These are phyloP conservation scores for Pseudomyrmex dendroicus DNA, from an alignment of 1,140 invertebrate genomes.

Conservation along the genomic window DNA sequence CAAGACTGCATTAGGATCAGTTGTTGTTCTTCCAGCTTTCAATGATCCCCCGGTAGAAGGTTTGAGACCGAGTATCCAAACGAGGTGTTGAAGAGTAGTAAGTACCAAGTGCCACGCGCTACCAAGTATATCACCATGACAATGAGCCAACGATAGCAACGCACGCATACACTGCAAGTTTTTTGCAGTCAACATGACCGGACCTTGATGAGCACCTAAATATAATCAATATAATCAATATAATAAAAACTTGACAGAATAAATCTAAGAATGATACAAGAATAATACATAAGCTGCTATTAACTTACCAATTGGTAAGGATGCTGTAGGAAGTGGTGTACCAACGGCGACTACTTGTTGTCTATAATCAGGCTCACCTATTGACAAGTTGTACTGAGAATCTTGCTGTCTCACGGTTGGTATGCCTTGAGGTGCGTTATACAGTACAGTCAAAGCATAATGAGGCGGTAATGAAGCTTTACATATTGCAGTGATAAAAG, in stretches of 20 bases:
- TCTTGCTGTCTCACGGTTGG: conserved; percentile 80
- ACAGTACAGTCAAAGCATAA: conserved; percentile 96
- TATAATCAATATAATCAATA: conserved; percentile 44
- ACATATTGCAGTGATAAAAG: conserved; percentile 97
- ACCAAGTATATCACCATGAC: conserved; percentile 96
- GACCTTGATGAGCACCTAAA: conserved; percentile 92
- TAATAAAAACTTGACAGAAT: not conserved
- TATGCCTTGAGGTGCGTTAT: conserved; percentile 86
- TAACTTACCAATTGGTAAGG: conserved; percentile 88
- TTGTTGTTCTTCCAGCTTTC: conserved; percentile 90
- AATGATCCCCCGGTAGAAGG: conserved; percentile 96
- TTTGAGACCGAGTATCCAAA: conserved; percentile 99
- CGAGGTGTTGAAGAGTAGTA: conserved; percentile 97
- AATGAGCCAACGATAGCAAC: conserved; percentile 94
- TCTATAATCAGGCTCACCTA: conserved; percentile 88
- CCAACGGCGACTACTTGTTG: conserved; percentile 98
- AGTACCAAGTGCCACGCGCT: conserved; percentile 98
- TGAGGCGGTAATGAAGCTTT: conserved; percentile 97
- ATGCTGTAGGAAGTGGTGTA: conserved; percentile 94
- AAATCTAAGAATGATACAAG: no score
- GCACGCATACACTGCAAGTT: conserved; percentile 98
- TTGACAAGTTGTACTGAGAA: conserved; percentile 86
- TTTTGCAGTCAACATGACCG: conserved; percentile 99
- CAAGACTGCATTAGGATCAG: conserved; percentile 95
- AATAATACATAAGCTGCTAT: not conserved